These are phyloP conservation scores for Melitaea athalia DNA, from an alignment of 2,888 invertebrate genomes.

Conservation along the genomic window DNA sequence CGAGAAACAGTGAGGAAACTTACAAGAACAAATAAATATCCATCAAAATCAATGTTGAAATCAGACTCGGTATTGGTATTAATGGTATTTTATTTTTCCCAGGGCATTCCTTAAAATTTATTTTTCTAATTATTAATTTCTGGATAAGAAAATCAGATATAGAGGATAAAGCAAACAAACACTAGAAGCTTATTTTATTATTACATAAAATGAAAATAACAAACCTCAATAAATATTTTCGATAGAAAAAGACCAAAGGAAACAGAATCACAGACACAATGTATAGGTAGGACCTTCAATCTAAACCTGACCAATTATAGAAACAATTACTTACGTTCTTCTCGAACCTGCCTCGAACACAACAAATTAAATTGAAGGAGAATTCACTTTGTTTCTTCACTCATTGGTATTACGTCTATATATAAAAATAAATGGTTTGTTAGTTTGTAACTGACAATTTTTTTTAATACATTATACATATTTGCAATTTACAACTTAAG, in stretches of 20 bases:
- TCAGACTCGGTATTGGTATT: no score
- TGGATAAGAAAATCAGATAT: not conserved
- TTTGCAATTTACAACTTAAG: no score
- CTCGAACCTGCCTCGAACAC: constrained; percentile 15
- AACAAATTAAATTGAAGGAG: constrained; percentile 24
- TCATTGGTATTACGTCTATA: not conserved
- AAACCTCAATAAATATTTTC: constrained; percentile 5
- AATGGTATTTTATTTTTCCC: no score
- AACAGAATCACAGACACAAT: constrained; percentile 17
- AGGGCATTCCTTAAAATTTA: no score
- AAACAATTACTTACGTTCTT: constrained; percentile 29
- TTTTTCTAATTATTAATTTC: no score
- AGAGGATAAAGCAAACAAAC: not conserved
- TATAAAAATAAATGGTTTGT: not conserved
- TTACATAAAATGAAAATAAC: not conserved
- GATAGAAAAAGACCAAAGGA: not conserved
- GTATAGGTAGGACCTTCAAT: constrained; percentile 22
- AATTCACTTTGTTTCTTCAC: constrained; percentile 16
- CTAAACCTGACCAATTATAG: constrained; percentile 23
- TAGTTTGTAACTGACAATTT: not conserved
- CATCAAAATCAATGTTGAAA: no score
- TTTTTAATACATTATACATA: no score
- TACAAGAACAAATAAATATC: no score
- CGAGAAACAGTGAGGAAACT: no score
- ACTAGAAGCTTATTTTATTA: not conserved